phyloP scores from a whole-genome alignment of 2,888 invertebrate species.

The Germaria angustata region DNA sequence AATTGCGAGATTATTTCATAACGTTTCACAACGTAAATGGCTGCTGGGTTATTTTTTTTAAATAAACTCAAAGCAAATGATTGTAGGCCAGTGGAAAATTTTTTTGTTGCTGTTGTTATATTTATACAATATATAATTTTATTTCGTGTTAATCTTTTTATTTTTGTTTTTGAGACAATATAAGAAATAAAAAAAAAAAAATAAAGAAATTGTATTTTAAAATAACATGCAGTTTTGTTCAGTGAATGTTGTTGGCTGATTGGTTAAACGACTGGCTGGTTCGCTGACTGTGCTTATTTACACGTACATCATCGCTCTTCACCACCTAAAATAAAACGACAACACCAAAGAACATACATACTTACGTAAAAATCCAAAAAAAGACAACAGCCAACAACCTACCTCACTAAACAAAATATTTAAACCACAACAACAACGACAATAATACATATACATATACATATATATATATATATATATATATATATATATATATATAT shows the following conservation, averaged over 20 bases:
- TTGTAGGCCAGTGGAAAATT: conserved; percentile 67
- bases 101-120: conserved; percentile 43
- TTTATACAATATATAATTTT: conserved; percentile 50
- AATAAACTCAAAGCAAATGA: conserved; percentile 57
- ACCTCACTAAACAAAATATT: conserved; percentile 66
- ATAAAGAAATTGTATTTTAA: conserved; percentile 49
- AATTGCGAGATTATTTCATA: too few species aligned
- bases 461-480: too few species aligned
- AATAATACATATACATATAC: too few species aligned
- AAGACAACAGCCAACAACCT: conserved; percentile 38
- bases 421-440: conserved; percentile 50
- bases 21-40: too few species aligned
- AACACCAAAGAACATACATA: conserved; percentile 10
- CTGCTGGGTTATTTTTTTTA: conserved; percentile 38
- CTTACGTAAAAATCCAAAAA: conserved; percentile 5
- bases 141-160: conserved; percentile 38
- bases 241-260: conserved; percentile 34
- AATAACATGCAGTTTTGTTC: conserved; percentile 51
- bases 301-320: conserved; percentile 34
- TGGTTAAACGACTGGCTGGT: conserved; percentile 23
- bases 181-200: background rate
- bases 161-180: conserved; percentile 19
- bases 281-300: conserved; percentile 30
- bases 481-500: too few species aligned
- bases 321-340: conserved; percentile 31